Evolutionary conservation across 2,797 vertebrate species (phyloP).

Genomic region (Typhlichthys subterraneus): DNA sequence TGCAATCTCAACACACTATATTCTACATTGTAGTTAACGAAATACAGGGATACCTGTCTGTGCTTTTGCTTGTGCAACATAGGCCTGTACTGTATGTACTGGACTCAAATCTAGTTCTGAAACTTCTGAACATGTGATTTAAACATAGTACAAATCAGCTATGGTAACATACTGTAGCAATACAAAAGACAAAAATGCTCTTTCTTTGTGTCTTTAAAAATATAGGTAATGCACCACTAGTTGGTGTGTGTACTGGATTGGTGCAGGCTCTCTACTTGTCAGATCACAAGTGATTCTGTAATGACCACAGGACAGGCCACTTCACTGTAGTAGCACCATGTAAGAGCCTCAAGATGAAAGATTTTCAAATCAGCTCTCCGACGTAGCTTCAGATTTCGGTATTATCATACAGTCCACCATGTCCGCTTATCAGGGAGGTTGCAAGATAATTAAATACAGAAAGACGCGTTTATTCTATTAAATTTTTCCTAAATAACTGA

Average conservation of each 20-base stretch:
- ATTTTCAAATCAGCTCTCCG: slow-evolving; percentile 69
- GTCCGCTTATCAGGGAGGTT: slow-evolving; percentile 69
- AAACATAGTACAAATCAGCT: too few species aligned
- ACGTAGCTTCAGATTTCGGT: slow-evolving; percentile 53
- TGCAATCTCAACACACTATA: too few species aligned
- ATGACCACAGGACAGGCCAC: slow-evolving; percentile 69
- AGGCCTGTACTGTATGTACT: too few species aligned
- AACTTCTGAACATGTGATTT: background rate
- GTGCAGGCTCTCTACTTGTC: slow-evolving; percentile 62
- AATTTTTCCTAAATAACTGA: slow-evolving; percentile 5
- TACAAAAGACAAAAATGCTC: too few species aligned
- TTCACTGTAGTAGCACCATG: slow-evolving; percentile 76
- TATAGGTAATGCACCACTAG: slow-evolving; percentile 2
- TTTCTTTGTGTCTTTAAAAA: too few species aligned
- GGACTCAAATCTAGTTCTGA: too few species aligned
- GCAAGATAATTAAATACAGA: slow-evolving; percentile 64
- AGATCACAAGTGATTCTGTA: slow-evolving; percentile 75
- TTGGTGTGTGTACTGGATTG: slow-evolving; percentile 46
- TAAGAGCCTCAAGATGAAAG: slow-evolving; percentile 71
- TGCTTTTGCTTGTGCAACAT: too few species aligned
- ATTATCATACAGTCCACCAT: slow-evolving; percentile 65
- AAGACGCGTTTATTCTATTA: slow-evolving; percentile 44
- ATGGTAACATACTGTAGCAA: too few species aligned
- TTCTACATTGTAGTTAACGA: too few species aligned
- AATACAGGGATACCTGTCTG: too few species aligned